Evolutionary conservation across 2,888 invertebrate genomes (phyloP).

Genomic region (Rosalia funebris): DNA sequence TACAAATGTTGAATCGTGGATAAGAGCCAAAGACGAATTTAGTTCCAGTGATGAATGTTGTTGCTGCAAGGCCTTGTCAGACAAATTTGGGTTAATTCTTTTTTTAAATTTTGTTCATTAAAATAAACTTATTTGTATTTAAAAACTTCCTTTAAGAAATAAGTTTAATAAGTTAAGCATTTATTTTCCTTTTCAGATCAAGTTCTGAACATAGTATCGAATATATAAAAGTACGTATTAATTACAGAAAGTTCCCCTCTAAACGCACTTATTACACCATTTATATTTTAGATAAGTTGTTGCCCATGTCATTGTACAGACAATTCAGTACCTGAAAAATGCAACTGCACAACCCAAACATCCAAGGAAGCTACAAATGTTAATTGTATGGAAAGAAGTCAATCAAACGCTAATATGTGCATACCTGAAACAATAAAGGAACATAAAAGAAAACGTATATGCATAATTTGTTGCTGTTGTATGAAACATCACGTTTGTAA

Average conservation of each 20-base stretch:
- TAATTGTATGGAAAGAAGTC: background rate
- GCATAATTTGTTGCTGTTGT: slow-evolving; percentile 26
- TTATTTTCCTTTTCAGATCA: slow-evolving; percentile 18
- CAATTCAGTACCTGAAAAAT: background rate
- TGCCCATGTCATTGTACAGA: background rate
- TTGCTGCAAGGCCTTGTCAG: no score
- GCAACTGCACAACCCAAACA: slow-evolving; percentile 12
- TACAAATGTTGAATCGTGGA: background rate
- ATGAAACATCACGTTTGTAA: slow-evolving; percentile 6
- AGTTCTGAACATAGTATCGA: slow-evolving; percentile 39
- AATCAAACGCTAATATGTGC: background rate
- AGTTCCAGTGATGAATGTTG: background rate
- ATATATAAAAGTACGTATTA: slow-evolving; percentile 33
- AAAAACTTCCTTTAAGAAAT: no score
- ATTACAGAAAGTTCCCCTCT: slow-evolving; percentile 21
- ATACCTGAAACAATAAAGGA: slow-evolving; percentile 4
- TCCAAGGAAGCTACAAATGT: background rate
- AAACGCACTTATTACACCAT: slow-evolving; percentile 24
- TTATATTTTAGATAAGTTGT: slow-evolving; percentile 20
- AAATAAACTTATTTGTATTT: no score
- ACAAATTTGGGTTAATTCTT: no score
- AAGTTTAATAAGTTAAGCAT: no score
- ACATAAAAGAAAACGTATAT: slow-evolving; percentile 20
- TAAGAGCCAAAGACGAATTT: background rate
- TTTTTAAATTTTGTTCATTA: no score